Evolutionary conservation across 2,797 vertebrate genomes (phyloP).

Genomic region (Helarctos malayanus): DNA sequence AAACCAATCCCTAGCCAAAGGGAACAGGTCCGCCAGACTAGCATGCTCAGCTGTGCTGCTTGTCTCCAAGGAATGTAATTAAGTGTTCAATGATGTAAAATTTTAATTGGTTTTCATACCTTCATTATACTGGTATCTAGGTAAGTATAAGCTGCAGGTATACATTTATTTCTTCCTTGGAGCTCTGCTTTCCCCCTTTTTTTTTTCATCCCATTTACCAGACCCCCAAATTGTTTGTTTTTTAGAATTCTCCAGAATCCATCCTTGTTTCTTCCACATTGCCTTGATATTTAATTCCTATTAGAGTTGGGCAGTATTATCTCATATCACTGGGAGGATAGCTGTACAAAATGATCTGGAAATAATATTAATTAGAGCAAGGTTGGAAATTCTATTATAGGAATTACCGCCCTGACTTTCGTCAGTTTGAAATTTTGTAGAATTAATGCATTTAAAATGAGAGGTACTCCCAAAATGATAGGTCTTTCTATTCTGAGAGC

Average conservation of each 20-base stretch:
- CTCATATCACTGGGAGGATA: not conserved
- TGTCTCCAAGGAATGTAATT: not conserved
- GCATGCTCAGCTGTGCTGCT: not conserved
- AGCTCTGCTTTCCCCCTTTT: not conserved
- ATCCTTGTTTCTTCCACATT: not conserved
- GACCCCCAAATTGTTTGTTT: not conserved
- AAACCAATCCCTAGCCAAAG: not conserved
- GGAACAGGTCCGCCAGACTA: not conserved
- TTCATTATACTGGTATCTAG: not conserved
- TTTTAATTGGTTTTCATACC: not conserved
- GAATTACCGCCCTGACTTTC: not conserved
- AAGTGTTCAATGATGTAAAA: not conserved
- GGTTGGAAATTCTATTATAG: conserved; percentile 18
- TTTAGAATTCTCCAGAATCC: not conserved
- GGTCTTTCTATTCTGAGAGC: conserved; percentile 31
- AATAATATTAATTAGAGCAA: not conserved
- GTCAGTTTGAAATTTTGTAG: not conserved
- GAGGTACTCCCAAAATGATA: not conserved
- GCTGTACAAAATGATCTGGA: not conserved
- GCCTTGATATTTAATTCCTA: not conserved
- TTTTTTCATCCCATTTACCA: not conserved
- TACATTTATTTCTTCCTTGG: not conserved
- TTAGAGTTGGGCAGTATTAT: not conserved
- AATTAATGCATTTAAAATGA: conserved; percentile 55
- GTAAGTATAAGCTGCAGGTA: not conserved